Evolutionary conservation across 1,140 invertebrate species (phyloP).

Genomic region (Aphelenchoides fujianensis): DNA sequence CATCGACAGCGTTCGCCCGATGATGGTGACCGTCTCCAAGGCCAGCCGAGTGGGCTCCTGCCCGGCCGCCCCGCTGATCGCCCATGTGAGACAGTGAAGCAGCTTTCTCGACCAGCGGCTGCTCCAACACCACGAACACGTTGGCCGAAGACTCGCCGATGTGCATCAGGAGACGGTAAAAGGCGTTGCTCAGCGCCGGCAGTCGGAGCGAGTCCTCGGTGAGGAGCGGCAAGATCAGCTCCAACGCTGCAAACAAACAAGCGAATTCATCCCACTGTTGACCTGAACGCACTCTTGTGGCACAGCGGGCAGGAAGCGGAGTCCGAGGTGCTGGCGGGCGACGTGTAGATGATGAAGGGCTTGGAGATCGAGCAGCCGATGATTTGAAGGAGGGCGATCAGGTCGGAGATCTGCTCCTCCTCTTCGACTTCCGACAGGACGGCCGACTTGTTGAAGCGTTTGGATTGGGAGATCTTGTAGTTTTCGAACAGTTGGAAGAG

Average conservation of each 20-base stretch:
- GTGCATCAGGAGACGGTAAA: slow-evolving; percentile 16
- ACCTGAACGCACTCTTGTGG: slow-evolving; percentile 12
- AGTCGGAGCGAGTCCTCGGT: slow-evolving; percentile 9
- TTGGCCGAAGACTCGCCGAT: slow-evolving; percentile 6
- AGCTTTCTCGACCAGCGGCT: background rate
- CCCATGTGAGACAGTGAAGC: slow-evolving; percentile 14
- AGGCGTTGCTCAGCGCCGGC: slow-evolving; percentile 16
- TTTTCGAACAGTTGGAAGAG: background rate
- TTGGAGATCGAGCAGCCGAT: slow-evolving; percentile 11
- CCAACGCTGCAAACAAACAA: slow-evolving; percentile 3
- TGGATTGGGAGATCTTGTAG: slow-evolving; percentile 8
- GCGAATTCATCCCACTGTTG: background rate
- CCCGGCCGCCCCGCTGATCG: slow-evolving; percentile 13
- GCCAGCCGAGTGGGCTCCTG: slow-evolving; percentile 10
- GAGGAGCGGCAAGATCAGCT: slow-evolving; percentile 15
- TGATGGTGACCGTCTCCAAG: background rate
- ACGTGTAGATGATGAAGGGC: slow-evolving; percentile 3
- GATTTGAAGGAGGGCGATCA: slow-evolving; percentile 8
- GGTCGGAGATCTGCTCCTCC: slow-evolving; percentile 20
- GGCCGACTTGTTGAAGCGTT: slow-evolving; percentile 2
- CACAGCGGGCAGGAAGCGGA: background rate
- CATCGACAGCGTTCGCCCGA: background rate
- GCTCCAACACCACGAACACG: background rate
- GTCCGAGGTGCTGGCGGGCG: background rate
- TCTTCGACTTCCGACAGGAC: slow-evolving; percentile 9